Evolutionary conservation across 2,888 invertebrate species (phyloP).

Genomic region (Endomychus coccineus): DNA sequence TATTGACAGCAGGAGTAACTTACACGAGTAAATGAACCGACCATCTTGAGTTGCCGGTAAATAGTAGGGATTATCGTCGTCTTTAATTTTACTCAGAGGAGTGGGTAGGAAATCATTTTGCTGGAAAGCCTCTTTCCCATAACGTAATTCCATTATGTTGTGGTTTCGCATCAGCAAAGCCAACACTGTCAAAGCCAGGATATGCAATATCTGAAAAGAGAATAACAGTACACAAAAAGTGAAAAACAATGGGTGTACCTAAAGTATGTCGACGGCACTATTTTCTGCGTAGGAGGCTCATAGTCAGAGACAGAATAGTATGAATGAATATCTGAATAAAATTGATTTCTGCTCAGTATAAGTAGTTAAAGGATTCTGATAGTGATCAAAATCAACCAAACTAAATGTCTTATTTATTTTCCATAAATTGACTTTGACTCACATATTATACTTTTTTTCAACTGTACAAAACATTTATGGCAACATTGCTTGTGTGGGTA

Average conservation of each 20-base stretch:
- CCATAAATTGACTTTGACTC: no score
- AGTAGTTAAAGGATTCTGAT: no score
- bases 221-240: conserved; percentile 3
- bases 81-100: conserved; percentile 63
- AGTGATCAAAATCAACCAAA: not conserved
- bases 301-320: not conserved
- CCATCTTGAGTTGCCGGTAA: conserved; percentile 51
- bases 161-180: conserved; percentile 70
- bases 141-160: conserved; percentile 50
- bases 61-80: conserved; percentile 49
- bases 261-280: not conserved
- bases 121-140: conserved; percentile 43
- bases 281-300: not conserved
- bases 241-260: not conserved
- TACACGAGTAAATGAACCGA: conserved; percentile 60
- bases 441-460: no score
- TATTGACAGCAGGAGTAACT: no score
- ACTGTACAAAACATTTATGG: no score
- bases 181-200: conserved; percentile 65
- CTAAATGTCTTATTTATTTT: conserved; percentile 3
- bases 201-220: conserved; percentile 60
- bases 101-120: conserved; percentile 54
- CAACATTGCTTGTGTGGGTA: no score
- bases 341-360: no score
- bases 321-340: no score